phyloP scores from a whole-genome alignment of 2,797 vertebrate species.

The Malacoraja senta region DNA sequence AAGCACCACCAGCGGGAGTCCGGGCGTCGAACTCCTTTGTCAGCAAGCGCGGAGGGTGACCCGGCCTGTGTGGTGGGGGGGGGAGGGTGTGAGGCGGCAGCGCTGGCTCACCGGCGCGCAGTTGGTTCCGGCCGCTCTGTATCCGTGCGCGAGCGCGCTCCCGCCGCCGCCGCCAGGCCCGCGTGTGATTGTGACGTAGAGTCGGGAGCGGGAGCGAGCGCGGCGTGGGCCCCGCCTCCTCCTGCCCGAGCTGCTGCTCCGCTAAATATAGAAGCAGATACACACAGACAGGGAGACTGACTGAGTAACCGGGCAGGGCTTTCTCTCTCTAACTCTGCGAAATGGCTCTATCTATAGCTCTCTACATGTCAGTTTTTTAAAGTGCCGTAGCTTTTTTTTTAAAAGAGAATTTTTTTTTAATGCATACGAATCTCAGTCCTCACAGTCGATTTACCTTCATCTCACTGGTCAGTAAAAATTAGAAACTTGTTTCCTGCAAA shows the following conservation, averaged over 20 bases:
- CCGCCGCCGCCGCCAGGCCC: neutral
- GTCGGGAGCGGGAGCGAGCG: neutral
- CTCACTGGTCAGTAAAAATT: constrained; percentile 34
- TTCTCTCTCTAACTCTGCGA: neutral
- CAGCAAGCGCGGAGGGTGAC: neutral
- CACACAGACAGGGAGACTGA: constrained; percentile 24
- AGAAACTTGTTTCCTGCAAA: constrained; percentile 24
- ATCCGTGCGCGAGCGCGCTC: neutral
- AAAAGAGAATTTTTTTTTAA: neutral
- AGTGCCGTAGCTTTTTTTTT: neutral
- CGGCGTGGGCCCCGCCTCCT: neutral
- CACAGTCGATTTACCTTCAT: constrained; percentile 10
- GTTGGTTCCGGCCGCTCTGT: no score
- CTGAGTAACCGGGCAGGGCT: neutral
- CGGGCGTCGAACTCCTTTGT: neutral
- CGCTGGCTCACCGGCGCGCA: neutral
- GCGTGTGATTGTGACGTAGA: neutral
- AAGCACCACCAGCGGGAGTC: neutral
- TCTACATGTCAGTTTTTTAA: constrained; percentile 12
- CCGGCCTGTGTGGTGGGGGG: neutral
- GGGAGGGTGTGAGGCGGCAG: neutral
- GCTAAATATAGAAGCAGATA: constrained; percentile 37
- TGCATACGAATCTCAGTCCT: constrained; percentile 33
- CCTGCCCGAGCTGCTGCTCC: constrained; percentile 28
- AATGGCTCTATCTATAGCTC: constrained; percentile 31